Base-by-base conservation (phyloP, 2,797 vertebrate species). In the Crenuchus spilurus region DNA sequence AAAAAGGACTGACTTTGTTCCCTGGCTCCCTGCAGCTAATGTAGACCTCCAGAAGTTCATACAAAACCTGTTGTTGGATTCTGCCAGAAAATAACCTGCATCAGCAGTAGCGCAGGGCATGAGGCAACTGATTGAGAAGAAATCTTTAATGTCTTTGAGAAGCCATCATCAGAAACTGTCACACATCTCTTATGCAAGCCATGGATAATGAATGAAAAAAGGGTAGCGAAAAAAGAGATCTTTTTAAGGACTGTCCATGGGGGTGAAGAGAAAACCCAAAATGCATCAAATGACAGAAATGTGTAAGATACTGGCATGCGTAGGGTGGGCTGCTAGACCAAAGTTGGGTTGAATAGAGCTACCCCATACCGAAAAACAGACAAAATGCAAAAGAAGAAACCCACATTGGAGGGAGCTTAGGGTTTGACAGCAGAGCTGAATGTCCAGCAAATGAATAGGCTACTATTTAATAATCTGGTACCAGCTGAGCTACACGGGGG, bases 221-320 rank as follows among this genome's bases (percentile, higher is more conserved):
- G 4, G 22, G 18, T 33, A 8, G 30, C 30, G 6, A 11, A 22
- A 52, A 81, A 75, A 62, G 35, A 41, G 2, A 42, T 58, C 57
- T 84, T 87, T 88, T 88, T 78, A 55, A 87, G 83, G 86, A 80
- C 71, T 77, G 84, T 89, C 88, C 89, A 88, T 82, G 75, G 78
- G 88, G 88, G 85, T 85, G 84, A 86, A 87, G 82, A 81, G 87
- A 80, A 87, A 80, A 75, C 14, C 55, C 68, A 78, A 77, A 71
- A 88, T 84, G 87, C 88, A 90, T 92, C 90, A 91, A 91, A 92
- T 89, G 89, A 87, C 78, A 87, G 87, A 90, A 87, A 90, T 90
- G 87, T 86, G 89, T 89, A 83, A 90, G 81, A 91, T 83, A 87
- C 88, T 83, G 80, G 72, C 65, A 72, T 78, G 78, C 81, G 85